A percentile compares a stretch with the other conserved stretches of the same genome.
Conservation (phyloP, 2,113 vertebrate species). For the Ptyas mucosa region DNA sequence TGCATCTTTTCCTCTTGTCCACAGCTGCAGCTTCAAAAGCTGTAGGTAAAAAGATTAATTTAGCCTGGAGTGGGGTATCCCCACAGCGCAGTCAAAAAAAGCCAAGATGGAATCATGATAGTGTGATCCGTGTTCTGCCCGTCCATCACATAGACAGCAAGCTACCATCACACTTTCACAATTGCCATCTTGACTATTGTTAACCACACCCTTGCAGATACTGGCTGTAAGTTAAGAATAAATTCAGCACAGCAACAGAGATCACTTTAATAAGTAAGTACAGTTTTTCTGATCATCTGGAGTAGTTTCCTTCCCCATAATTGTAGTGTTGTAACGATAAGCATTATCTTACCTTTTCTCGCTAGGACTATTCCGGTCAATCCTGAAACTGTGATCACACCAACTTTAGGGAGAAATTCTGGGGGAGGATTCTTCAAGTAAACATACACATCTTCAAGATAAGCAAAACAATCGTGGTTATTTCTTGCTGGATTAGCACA, state of each 20-base stretch:
- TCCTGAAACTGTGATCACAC: constrained; percentile 80
- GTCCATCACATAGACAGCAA: background rate
- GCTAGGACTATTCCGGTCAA: constrained; percentile 79
- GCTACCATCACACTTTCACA: background rate
- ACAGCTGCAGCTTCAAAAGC: background rate
- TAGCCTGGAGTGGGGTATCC: background rate
- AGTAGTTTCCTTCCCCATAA: background rate
- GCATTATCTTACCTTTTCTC: constrained; percentile 74
- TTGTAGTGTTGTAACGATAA: background rate
- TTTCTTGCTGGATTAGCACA: background rate
- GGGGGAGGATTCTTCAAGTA: constrained; percentile 86
- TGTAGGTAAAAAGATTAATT: background rate
- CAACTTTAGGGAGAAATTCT: constrained; percentile 81
- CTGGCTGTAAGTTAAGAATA: background rate
- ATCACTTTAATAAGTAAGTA: background rate
- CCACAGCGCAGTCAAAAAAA: background rate
- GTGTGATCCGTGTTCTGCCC: background rate
- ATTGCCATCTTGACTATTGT: background rate
- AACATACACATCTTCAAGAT: constrained; percentile 76
- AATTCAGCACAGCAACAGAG: background rate
- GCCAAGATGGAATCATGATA: background rate
- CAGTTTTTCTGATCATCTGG: background rate
- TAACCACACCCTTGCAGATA: background rate
- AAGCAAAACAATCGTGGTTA: background rate
- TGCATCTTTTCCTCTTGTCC: background rate